Evolutionary conservation across 2,113 vertebrate genomes (phyloP), one percentile per base, ranked within the genome.

Genomic region (Halichoerus grypus): DNA sequence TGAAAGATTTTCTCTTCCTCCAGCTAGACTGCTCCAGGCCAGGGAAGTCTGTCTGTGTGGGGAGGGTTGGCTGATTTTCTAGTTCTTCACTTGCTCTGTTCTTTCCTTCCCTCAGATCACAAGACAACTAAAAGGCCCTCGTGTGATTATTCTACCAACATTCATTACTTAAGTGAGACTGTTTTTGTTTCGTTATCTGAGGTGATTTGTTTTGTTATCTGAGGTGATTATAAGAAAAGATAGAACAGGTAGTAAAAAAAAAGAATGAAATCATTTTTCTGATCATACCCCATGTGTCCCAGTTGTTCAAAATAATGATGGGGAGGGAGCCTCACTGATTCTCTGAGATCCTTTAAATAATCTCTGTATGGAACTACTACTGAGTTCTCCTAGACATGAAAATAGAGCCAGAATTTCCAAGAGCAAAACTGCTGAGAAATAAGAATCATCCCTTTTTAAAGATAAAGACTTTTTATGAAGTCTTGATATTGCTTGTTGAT

Each of bases 161-260:
- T 69, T 80, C 79, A 76, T 57, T 91, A n/a, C 13, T 81, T 85
- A 51, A 42, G 15, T 12, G 28, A 91, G 61, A 88, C n/a, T 69
- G 49, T 51, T 88, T 95, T 91, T 92, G 31, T 93, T 97, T 93
- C 80, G 3, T 71, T 91, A 69, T 74, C 51, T 89, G 36, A 82
- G 46, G 3, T 95, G 55, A 94, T 51, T 13, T 92, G 31, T 93
- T 97, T 93, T 84, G 3, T 71, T 91, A 63, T 74, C 51, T 89
- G 36, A 82, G 46, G 3, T 95, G 55, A 94, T 51, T 13, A 63
- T 39, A 69, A 95, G 83, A 57, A 87, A 65, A 83, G 16, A 39
- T 84, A 71, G 51, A 84, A 80, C 8, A 85, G 12, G 59, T 33
- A 87, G 57, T 22, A 16, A 8, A 13, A 28, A 22, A 57, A 28